A percentile compares a stretch with the other conserved stretches of the same genome.
Evolutionary conservation across 1,140 invertebrate genomes (phyloP).

Genomic region (Drosophila kepulauana): DNA sequence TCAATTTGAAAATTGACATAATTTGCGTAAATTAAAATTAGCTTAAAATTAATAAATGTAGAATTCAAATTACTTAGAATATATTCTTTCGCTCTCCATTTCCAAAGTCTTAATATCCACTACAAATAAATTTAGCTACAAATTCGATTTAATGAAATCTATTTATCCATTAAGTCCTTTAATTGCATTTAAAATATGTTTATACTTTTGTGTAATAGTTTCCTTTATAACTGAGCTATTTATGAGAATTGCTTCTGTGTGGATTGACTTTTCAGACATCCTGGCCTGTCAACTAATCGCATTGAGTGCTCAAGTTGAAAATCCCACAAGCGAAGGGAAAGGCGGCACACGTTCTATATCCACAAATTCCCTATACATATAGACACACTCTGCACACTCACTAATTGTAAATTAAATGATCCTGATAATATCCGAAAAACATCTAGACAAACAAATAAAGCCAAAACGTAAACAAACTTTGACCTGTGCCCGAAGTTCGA

Average conservation of each 20-base stretch:
- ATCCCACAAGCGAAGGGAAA: conserved; percentile 21
- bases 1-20: too few relatives aligned
- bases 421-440: conserved; percentile 83
- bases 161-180: too few relatives aligned
- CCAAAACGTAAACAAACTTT: conserved; percentile 76
- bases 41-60: too few relatives aligned
- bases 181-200: not conserved
- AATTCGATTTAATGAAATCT: too few relatives aligned
- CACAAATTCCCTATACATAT: not conserved
- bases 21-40: too few relatives aligned
- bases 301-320: conserved; percentile 41
- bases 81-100: too few relatives aligned
- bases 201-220: too few relatives aligned
- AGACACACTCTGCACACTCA: conserved; percentile 18
- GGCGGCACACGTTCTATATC: conserved; percentile 13
- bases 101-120: too few relatives aligned
- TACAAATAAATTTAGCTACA: too few relatives aligned
- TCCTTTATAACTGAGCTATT: not conserved
- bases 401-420: conserved; percentile 84
- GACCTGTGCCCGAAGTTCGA: conserved; percentile 52
- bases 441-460: conserved; percentile 73
- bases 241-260: not conserved
- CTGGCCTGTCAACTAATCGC: conserved; percentile 45
- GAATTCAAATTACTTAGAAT: too few relatives aligned
- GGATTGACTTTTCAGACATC: conserved; percentile 2